These are phyloP conservation scores for Cyrtonyx montezumae DNA, from an alignment of 2,113 vertebrate genomes.

Conservation along the genomic window DNA sequence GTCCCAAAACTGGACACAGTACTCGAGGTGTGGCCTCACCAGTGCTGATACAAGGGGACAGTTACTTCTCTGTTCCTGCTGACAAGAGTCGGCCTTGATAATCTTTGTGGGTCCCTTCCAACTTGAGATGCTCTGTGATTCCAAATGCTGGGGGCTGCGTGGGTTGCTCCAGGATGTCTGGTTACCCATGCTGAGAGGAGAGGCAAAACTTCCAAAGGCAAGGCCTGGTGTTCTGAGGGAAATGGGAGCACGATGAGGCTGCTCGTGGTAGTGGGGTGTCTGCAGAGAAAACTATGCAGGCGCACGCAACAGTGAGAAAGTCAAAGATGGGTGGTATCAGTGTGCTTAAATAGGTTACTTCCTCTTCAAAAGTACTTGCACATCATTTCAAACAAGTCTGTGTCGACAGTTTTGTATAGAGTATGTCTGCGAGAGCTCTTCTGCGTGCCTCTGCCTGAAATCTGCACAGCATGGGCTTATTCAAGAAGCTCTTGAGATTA, in stretches of 20 bases:
- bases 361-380: not conserved
- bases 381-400: not conserved
- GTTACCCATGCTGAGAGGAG: not conserved
- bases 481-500: constrained; percentile 3
- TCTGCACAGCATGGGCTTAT: not conserved
- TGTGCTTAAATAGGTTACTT: not conserved
- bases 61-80: too few relatives aligned
- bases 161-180: not conserved
- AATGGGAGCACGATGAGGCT: not conserved
- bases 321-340: not conserved
- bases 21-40: too few relatives aligned
- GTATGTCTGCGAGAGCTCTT: not conserved
- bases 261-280: not conserved
- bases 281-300: not conserved
- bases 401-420: not conserved
- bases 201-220: too few relatives aligned
- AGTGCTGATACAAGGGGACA: too few relatives aligned
- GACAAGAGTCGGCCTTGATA: not conserved
- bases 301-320: not conserved
- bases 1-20: too few relatives aligned
- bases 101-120: not conserved
- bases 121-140: not conserved
- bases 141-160: not conserved
- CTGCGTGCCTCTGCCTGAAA: not conserved
- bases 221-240: not conserved